phyloP scores from a whole-genome alignment of 2,888 invertebrate genomes.

The Meiosimyza platycephala region DNA sequence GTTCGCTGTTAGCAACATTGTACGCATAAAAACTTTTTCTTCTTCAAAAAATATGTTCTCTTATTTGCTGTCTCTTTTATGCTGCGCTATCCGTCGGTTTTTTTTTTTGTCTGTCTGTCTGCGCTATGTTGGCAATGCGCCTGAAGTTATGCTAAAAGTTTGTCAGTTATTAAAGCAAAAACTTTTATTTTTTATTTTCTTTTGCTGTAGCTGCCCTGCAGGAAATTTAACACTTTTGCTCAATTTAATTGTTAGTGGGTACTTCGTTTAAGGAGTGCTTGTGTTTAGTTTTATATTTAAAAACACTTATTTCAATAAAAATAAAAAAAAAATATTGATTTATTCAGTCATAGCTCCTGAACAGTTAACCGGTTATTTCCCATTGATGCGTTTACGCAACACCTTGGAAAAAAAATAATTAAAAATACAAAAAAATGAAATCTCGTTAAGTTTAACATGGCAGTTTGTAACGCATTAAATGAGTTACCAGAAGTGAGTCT shows the following conservation, averaged over 20 bases:
- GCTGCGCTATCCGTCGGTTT: background rate
- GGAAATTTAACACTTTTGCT: slow-evolving; percentile 3
- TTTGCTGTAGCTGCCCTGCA: slow-evolving; percentile 1
- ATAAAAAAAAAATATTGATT: too few relatives aligned
- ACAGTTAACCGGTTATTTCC: too few relatives aligned
- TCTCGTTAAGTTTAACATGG: too few relatives aligned
- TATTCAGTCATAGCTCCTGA: too few relatives aligned
- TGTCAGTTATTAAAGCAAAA: slow-evolving; percentile 10
- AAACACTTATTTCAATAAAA: background rate
- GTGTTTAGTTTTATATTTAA: background rate
- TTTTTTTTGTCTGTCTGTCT: background rate
- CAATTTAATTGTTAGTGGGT: too few relatives aligned
- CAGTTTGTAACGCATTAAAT: too few relatives aligned
- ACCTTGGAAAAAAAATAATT: too few relatives aligned
- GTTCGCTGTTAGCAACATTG: slow-evolving; percentile 21
- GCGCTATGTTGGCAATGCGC: slow-evolving; percentile 7
- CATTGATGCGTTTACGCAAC: too few relatives aligned
- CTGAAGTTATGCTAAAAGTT: slow-evolving; percentile 30
- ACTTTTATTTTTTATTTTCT: background rate
- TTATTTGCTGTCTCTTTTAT: background rate
- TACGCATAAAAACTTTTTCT: too few relatives aligned
- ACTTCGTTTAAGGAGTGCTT: too few relatives aligned
- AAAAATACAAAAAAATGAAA: too few relatives aligned
- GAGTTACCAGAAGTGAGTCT: too few relatives aligned
- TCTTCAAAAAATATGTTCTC: background rate